phyloP scores from a whole-genome alignment of 2,113 vertebrate species.

The Lanius ludovicianus region DNA sequence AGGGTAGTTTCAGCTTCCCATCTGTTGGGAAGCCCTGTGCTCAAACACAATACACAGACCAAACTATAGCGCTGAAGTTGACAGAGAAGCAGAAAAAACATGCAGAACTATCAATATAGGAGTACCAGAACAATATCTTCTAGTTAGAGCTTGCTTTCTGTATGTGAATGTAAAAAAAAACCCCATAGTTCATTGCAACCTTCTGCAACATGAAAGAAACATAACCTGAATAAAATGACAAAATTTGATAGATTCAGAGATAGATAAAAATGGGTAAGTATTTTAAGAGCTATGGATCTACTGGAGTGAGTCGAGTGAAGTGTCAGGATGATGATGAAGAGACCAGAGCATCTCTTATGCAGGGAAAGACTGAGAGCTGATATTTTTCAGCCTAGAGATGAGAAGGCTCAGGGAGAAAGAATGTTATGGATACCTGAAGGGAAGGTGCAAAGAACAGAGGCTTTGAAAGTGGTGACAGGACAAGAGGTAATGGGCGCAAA shows the following conservation, averaged over 20 bases:
- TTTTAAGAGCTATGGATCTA: background rate
- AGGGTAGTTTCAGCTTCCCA: background rate
- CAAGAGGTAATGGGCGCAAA: background rate
- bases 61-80: background rate
- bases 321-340: background rate
- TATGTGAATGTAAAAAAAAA: background rate
- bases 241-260: background rate
- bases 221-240: background rate
- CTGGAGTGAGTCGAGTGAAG: background rate
- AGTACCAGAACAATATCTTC: background rate
- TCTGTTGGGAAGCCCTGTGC: background rate
- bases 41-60: background rate
- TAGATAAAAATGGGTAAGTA: background rate
- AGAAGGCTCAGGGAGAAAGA: background rate
- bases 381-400: background rate
- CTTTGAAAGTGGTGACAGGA: background rate
- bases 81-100: background rate
- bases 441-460: background rate
- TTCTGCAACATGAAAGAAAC: background rate
- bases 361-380: background rate
- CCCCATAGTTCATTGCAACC: background rate
- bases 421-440: background rate
- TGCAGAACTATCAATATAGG: background rate
- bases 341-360: background rate
- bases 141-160: background rate